phyloP scores from a whole-genome alignment of 2,113 vertebrate genomes.

The Phalacrocorax brasilianus region DNA sequence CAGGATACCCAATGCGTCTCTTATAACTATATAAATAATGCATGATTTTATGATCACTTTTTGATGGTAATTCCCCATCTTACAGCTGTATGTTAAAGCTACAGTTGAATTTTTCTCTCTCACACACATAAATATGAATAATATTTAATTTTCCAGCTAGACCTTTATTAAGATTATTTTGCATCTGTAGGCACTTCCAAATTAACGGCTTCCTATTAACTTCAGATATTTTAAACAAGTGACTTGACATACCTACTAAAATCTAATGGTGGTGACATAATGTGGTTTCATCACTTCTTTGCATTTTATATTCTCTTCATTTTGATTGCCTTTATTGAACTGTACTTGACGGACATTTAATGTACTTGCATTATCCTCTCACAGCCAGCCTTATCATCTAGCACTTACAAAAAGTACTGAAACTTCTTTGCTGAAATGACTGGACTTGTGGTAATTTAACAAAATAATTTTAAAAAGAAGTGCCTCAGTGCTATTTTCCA shows the following conservation, averaged over 20 bases:
- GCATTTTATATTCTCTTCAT: neutral
- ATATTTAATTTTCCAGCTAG: conserved; percentile 7
- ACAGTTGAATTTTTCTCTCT: neutral
- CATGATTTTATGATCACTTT: conserved; percentile 28
- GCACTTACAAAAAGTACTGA: neutral
- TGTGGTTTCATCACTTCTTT: neutral
- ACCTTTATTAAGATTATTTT: neutral
- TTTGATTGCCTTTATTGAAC: neutral
- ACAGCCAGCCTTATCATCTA: neutral
- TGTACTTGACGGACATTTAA: neutral
- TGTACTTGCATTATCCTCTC: neutral
- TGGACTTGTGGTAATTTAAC: neutral
- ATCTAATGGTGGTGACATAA: neutral
- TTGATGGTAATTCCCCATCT: neutral
- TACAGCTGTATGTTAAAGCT: neutral
- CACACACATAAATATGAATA: neutral
- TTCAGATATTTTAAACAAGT: conserved; percentile 1
- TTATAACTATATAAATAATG: conserved; percentile 38
- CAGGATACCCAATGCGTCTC: neutral
- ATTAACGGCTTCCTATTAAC: neutral
- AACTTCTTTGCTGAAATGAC: neutral
- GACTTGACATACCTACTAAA: neutral
- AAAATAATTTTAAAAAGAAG: neutral
- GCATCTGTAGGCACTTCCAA: neutral
- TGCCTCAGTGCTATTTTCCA: neutral